Evolutionary conservation across 2,888 invertebrate species (phyloP), one percentile per base, ranked within the genome.

Genomic region (Xanthia togata): DNA sequence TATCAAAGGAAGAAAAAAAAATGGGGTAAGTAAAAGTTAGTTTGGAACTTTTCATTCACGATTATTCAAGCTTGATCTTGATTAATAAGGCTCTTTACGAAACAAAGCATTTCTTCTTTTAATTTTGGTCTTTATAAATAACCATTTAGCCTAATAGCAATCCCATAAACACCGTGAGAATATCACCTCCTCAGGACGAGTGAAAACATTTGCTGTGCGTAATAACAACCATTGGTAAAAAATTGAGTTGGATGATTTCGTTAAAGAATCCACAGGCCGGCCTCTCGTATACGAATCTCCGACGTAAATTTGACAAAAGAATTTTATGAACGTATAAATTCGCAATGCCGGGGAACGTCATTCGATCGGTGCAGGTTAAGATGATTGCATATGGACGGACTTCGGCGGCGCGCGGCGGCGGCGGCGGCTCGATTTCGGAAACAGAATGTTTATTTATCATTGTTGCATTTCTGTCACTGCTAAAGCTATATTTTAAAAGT

Each of bases 241-340:
- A 95, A 82, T 78, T 90, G 50, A 84, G 77, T 83, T 78, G 92
- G 92, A 93, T 94, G 94, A 93, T 95, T 95, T 95, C 96, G 93
- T 91, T 91, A 94, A 95, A 95, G 96, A 96, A 96, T 95, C 90
- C 80, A 31, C 71, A 81, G 84, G 79, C 89, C 91, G 67, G 93
- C 94, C 94, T 92, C 91, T 93, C 93, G 57, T 93, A 93, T 93
- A 91, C 92, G 93, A 94, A 93, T 91, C 93, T 91, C 90, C 94
- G 92, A 91, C 93, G 95, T 95, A 95, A 96, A 96, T 96, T 96
- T 96, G 96, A 96, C 96, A 96, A 95, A 96, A 94, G 96, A 93
- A 96, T 96, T 95, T 96, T 95, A 95, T 93, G 95, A 96, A 95
- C 95, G 96, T 95, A 96, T 96, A 95, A 94, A 95, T 94, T 94